These are phyloP conservation scores for Pseudococcus longispinus DNA, from an alignment of 2,888 invertebrate species.

Conservation along the genomic window DNA sequence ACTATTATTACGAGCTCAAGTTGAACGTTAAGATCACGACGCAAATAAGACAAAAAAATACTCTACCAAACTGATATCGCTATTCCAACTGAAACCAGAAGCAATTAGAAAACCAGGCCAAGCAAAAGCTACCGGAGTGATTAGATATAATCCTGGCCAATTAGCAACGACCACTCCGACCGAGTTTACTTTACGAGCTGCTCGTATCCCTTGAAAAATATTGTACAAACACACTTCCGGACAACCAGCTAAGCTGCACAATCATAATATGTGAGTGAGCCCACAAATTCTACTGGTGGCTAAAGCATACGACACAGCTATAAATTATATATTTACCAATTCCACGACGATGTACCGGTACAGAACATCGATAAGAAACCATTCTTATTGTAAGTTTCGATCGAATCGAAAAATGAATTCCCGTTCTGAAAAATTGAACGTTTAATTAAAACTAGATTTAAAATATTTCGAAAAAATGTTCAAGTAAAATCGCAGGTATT, in stretches of 20 bases:
- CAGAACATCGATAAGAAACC: slow-evolving; percentile 14
- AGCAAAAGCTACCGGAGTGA: slow-evolving; percentile 68
- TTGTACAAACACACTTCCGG: slow-evolving; percentile 69
- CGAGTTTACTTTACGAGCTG: slow-evolving; percentile 65
- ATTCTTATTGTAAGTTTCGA: slow-evolving; percentile 22
- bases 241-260: slow-evolving; percentile 67
- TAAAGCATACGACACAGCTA: background rate
- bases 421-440: background rate
- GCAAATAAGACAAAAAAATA: slow-evolving; percentile 63
- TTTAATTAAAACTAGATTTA: background rate
- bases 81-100: slow-evolving; percentile 69
- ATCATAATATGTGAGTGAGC: slow-evolving; percentile 1
- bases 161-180: slow-evolving; percentile 68
- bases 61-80: slow-evolving; percentile 64
- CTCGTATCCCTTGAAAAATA: slow-evolving; percentile 67
- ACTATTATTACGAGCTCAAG: background rate
- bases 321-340: slow-evolving; percentile 22
- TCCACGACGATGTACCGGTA: slow-evolving; percentile 23
- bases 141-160: slow-evolving; percentile 69
- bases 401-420: slow-evolving; percentile 32
- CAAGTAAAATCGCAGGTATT: slow-evolving; percentile 20
- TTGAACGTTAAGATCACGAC: background rate
- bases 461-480: background rate
- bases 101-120: slow-evolving; percentile 69
- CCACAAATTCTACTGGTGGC: slow-evolving; percentile 2